Base-by-base conservation (phyloP, 2,888 invertebrate species). In the Ochropleura plecta region DNA sequence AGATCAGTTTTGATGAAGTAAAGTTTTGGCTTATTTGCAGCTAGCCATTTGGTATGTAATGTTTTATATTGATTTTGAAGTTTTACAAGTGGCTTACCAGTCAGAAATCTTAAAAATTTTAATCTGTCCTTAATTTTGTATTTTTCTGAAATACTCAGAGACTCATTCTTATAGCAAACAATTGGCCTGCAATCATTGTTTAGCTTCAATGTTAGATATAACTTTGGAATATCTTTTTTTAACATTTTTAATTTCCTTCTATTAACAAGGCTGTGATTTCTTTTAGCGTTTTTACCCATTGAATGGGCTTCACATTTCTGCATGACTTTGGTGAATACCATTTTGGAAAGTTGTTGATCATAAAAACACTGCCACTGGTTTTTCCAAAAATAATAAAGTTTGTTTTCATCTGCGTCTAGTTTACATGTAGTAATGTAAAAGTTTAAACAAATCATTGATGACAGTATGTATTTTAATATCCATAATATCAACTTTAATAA, bases 1-100 rank as follows among this genome's bases (percentile, higher is more conserved):
- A 97, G 90, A 86, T 97, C 97, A 8, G 94, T 92, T 89, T 96
- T 96, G 0, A 96, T 88, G 86, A 96, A 96, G 88, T 95, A 96
- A 20, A 97, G 89, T 86, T 91, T 93, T 20, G 96, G 96, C 78
- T 92, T 91, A 65, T 92, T 90, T 7, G 85, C 79, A 57, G 86
- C 82, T 5, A 91, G n/a, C 96, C 96, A 96, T 57, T 91, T 89
- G 14, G 79, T 64, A 78, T 93, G 89, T 10, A 96, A 82, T 12
- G 66, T 79, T 68, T 82, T 86, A 83, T 91, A 96, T 69, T 91
- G 87, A n/a, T 53, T 85, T 88, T 96, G 95, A 76, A 95, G 88
- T 88, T 89, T 95, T 30, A 83, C 69, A 10, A 74, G 79, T 3
- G 88, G 79, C 81, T 90, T 93, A 0, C 91, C 91, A 20, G 83